Evolutionary conservation across 1,140 invertebrate species (phyloP), one percentile per base, ranked within the genome.

Genomic region (Whitmania pigra): DNA sequence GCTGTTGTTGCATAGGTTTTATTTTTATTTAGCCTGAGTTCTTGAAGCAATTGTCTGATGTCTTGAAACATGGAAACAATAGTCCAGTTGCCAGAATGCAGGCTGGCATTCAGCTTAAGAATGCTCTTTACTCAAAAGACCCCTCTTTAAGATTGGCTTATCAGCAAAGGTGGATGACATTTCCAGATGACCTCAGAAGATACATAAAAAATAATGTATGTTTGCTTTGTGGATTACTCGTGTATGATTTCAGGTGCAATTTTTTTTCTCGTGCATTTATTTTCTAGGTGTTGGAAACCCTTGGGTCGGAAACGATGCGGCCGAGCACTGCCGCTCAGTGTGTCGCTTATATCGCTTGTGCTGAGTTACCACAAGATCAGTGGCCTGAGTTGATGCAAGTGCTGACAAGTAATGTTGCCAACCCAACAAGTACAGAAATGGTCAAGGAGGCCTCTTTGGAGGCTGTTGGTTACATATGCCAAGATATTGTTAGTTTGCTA

Each of bases 31-130:
- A 90, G 86, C 88, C 91, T 73, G 91, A 92, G 79, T 96, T 97
- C 80, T 86, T 98, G 73, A 92, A 92, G 85, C 89, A 92, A 78
- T 85, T 99, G 55, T 96, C 94, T 49, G 91, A 93, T 79, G 89
- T 99, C 31, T 83, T 99, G 76, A 88, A 89, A 75, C 89, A 93
- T 85, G 89, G 88, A 27, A 88, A 88, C 49, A 93, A 95, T 79
- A 92, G 89, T 79, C 87, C 89, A 53, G 93, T 97, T 74, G 93
- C 93, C 57, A 88, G 97, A 72, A 97, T 95, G 89, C 95, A 96
- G 76, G 94, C 95, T 75, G 96, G 96, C 77, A 84, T 99, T 66
- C 96, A 99, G 82, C 86, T 99, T 17, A 99, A 99, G 84, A 99
- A 99, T 85, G 90, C 93, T 76, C 86, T 99, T 29, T 96, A 93